Conservation (phyloP, 1,140 invertebrate genomes). For the Ganaspis sp. region DNA sequence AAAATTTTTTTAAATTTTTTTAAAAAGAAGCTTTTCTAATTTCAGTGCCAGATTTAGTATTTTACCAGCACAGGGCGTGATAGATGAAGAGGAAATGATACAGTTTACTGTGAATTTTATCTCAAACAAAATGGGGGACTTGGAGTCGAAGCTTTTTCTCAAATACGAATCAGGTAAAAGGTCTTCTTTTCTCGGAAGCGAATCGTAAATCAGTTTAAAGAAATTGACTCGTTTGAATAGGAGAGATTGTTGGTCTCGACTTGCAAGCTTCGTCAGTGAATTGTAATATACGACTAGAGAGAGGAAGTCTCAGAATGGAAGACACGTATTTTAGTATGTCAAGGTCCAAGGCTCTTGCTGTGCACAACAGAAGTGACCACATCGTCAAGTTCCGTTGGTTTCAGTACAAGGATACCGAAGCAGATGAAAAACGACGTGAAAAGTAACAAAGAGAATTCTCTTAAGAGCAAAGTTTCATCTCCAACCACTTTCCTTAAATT, state of each 20-base stretch:
- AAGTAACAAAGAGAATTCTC: conserved; percentile 42
- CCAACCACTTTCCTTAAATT: neutral
- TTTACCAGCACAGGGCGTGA: conserved; percentile 65
- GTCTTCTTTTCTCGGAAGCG: neutral
- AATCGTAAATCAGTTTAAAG: conserved; percentile 11
- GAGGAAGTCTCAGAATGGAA: conserved; percentile 63
- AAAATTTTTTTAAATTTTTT: neutral
- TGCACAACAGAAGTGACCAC: conserved; percentile 72
- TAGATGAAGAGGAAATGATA: conserved; percentile 62
- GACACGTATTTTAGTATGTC: conserved; percentile 72
- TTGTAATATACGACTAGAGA: conserved; percentile 61
- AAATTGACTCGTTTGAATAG: conserved; percentile 32
- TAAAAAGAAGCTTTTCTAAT: neutral
- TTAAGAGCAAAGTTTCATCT: neutral
- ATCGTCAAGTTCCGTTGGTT: conserved; percentile 72
- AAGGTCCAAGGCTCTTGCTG: conserved; percentile 59
- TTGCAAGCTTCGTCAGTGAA: conserved; percentile 51
- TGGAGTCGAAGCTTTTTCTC: conserved; percentile 61
- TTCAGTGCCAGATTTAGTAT: conserved; percentile 64
- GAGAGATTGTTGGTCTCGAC: conserved; percentile 2
- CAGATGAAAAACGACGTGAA: conserved; percentile 53
- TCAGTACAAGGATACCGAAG: conserved; percentile 49
- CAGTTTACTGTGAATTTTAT: conserved; percentile 64
- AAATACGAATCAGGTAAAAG: conserved; percentile 70
- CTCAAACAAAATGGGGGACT: conserved; percentile 52